Percentiles rank a stretch among this genome's conserved stretches.
phyloP scores from a whole-genome alignment of 2,797 vertebrate species.

The Lagorchestes hirsutus region DNA sequence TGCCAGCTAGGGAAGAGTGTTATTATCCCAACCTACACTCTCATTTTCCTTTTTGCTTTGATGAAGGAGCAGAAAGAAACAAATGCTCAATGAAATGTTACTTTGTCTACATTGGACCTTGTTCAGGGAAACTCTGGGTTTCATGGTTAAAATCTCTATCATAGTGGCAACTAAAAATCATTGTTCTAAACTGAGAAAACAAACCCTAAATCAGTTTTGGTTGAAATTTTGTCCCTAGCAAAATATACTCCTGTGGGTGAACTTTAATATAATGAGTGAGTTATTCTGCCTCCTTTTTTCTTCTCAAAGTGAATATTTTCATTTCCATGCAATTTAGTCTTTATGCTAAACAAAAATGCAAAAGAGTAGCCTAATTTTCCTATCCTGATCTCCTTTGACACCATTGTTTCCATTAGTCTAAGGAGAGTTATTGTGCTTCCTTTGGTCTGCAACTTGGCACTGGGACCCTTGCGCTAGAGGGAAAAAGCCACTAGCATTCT shows the following conservation, averaged over 20 bases:
- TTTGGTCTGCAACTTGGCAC: conserved; percentile 21
- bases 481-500: background rate
- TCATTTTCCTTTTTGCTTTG: conserved; percentile 16
- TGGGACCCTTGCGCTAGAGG: conserved; percentile 22
- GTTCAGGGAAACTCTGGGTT: background rate
- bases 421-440: background rate
- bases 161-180: background rate
- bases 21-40: background rate
- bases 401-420: background rate
- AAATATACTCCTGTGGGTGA: background rate
- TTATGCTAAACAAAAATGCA: conserved; percentile 52
- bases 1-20: background rate
- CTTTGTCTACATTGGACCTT: background rate
- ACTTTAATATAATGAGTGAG: background rate
- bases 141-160: background rate
- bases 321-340: conserved; percentile 7
- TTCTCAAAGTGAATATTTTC: conserved; percentile 13
- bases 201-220: rapidly evolving
- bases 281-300: background rate
- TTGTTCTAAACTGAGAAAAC: background rate
- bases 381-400: background rate
- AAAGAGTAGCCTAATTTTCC: conserved; percentile 22
- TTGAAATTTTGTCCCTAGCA: background rate
- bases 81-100: conserved; percentile 27
- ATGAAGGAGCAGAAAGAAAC: background rate